These are phyloP conservation scores for Unio delphinus DNA, from an alignment of 2,888 invertebrate species.

Conservation along the genomic window DNA sequence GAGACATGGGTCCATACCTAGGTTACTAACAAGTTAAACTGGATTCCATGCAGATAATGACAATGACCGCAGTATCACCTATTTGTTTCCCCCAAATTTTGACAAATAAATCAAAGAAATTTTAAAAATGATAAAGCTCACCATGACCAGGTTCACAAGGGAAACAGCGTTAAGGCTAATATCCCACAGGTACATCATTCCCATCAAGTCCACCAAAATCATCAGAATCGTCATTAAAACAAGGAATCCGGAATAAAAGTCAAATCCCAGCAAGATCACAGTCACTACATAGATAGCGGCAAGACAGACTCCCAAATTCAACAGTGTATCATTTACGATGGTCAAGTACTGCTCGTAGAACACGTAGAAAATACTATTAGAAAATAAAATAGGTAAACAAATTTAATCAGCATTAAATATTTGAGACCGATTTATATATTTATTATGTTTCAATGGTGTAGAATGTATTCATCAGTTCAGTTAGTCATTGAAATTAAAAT, in stretches of 20 bases:
- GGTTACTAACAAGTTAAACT: too few species aligned
- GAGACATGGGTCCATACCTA: too few species aligned
- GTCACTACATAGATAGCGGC: slow-evolving; percentile 95
- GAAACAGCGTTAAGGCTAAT: slow-evolving; percentile 96
- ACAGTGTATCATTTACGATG: slow-evolving; percentile 87
- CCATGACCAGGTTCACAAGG: slow-evolving; percentile 96
- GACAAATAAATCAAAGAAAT: too few species aligned
- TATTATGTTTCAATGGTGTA: too few species aligned
- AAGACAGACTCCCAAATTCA: slow-evolving; percentile 89
- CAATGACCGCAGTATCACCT: too few species aligned
- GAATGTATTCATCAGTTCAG: too few species aligned
- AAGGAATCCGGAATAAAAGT: slow-evolving; percentile 83
- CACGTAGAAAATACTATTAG: slow-evolving; percentile 88
- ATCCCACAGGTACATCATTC: slow-evolving; percentile 92
- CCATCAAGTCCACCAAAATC: slow-evolving; percentile 87
- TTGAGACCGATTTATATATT: too few species aligned
- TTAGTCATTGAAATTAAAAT: too few species aligned
- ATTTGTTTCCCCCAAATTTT: too few species aligned
- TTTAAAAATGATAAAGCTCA: slow-evolving; percentile 44
- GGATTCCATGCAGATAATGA: too few species aligned
- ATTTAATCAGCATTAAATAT: too few species aligned
- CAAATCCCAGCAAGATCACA: slow-evolving; percentile 87
- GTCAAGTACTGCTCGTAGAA: slow-evolving; percentile 95
- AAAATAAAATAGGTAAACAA: background rate
- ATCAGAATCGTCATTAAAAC: slow-evolving; percentile 83